Conservation (phyloP, 2,797 vertebrate species). For the Takifugu rubripes region DNA sequence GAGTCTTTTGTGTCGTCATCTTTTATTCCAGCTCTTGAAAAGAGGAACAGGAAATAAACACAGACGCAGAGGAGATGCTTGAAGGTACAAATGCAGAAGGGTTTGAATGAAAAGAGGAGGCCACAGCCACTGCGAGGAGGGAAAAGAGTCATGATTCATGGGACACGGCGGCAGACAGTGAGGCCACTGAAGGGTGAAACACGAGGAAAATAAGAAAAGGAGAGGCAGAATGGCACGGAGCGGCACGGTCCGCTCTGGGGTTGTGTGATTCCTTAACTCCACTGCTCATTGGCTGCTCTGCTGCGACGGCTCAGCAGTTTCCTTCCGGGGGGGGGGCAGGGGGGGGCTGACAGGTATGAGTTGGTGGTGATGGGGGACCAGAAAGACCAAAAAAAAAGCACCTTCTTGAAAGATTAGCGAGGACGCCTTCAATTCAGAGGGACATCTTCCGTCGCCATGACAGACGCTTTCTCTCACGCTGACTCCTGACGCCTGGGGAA, state of each 20-base stretch:
- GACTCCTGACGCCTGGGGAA: constrained; percentile 27
- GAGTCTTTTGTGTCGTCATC: too few relatives aligned
- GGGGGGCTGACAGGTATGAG: constrained; percentile 48
- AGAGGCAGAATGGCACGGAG: constrained; percentile 13
- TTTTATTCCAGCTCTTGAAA: not conserved
- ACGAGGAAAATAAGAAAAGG: constrained; percentile 28
- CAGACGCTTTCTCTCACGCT: constrained; percentile 19
- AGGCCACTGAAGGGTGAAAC: constrained; percentile 44
- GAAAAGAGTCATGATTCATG: constrained; percentile 49
- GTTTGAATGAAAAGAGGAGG: constrained; percentile 27
- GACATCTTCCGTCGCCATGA: constrained; percentile 24
- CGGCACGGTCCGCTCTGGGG: constrained; percentile 39
- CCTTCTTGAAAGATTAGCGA: constrained; percentile 8
- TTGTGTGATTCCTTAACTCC: constrained; percentile 39
- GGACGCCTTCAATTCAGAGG: constrained; percentile 18
- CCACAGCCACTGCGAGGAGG: constrained; percentile 21
- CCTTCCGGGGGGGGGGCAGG: constrained; percentile 50
- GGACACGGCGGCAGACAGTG: constrained; percentile 31
- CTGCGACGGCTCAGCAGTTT: constrained; percentile 49
- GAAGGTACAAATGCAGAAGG: too few relatives aligned
- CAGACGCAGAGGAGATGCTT: constrained; percentile 3
- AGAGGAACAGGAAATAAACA: constrained; percentile 4
- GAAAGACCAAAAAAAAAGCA: constrained; percentile 17
- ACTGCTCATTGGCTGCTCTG: constrained; percentile 20
- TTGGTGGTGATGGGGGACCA: constrained; percentile 17